Evolutionary conservation across 2,797 vertebrate species (phyloP), one percentile per base, ranked within the genome.

Genomic region (Diplodus puntazzo): DNA sequence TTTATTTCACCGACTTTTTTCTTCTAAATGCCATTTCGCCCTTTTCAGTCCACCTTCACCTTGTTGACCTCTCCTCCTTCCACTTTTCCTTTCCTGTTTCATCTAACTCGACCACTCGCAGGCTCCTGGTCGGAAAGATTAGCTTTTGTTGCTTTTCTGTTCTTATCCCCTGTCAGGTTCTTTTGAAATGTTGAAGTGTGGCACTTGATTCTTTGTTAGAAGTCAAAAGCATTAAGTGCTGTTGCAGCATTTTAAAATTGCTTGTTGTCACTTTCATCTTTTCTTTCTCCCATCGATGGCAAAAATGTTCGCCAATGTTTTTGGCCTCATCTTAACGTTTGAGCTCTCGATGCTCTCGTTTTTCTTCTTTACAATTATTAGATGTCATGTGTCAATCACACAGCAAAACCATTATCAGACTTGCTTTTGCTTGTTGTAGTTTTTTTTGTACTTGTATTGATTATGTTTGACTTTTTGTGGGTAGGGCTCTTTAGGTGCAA

Each of bases 21-120:
- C 86, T 69, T 88, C 77, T 46, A 86, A 91, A 90, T 88, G 86
- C 53, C 87, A 88, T 88, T 86, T 87, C 12, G 18, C 75, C 86
- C 75, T 87, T 82, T 83, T 69, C 75, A 20, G 77, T 77, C 75
- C 43, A 67, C 50, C 80, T 78, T 73, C 75, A 66, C 73, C 71
- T 57, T 10, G 57, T 42, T 80, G 75, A 76, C 82, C 80, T 73
- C 46, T 49, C 49, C 61, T 64, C 71, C 18, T 60, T 60, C 25
- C 17, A 10, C 20, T 54, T 74, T 52, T 70, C 62, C 49, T 78
- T 74, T 87, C 73, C 69, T 77, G 30, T 57, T 77, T 50, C 55
- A 7, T 75, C 34, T 8, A n/a, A 11, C 48, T 61, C 49, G 42
- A 52, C 66, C 53, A 45, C 25, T 30, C 49, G 59, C 71, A 30